Evolutionary conservation across 2,888 invertebrate genomes (phyloP).

Genomic region (Acronicta alni): DNA sequence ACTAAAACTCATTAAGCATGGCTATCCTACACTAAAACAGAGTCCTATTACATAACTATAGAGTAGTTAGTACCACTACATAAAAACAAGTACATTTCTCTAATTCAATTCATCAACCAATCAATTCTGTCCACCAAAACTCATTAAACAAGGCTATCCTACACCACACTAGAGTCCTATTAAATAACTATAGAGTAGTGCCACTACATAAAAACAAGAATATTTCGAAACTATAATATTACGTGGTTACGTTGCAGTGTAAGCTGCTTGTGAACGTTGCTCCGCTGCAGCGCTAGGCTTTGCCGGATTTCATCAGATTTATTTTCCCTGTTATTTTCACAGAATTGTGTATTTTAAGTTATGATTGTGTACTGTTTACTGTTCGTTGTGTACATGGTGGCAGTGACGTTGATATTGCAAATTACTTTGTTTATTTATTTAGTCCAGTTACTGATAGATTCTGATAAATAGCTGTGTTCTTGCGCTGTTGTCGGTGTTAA

Average conservation of each 20-base stretch:
- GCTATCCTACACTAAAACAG: neutral
- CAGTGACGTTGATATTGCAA: neutral
- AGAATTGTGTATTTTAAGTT: conserved; percentile 6
- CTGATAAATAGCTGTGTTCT: too few relatives aligned
- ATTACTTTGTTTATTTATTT: neutral
- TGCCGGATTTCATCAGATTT: conserved; percentile 31
- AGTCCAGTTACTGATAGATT: too few relatives aligned
- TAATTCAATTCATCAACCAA: too few relatives aligned
- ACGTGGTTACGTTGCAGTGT: conserved; percentile 17
- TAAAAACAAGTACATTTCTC: too few relatives aligned
- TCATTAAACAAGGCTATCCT: too few relatives aligned
- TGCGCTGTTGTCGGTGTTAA: too few relatives aligned
- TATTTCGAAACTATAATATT: conserved; percentile 15
- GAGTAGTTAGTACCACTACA: too few relatives aligned
- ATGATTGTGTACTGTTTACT: conserved; percentile 8
- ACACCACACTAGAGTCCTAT: neutral
- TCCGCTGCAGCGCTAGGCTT: conserved; percentile 16
- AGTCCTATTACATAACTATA: conserved; percentile 1
- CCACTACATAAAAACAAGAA: neutral
- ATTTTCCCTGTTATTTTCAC: conserved; percentile 34
- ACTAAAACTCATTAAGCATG: too few relatives aligned
- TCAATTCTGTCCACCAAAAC: too few relatives aligned
- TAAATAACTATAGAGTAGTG: neutral
- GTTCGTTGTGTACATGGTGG: neutral
- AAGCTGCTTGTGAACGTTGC: conserved; percentile 40